These are phyloP conservation scores for Clarias laeviceps DNA, from an alignment of 2,797 vertebrate genomes.

Conservation along the genomic window DNA sequence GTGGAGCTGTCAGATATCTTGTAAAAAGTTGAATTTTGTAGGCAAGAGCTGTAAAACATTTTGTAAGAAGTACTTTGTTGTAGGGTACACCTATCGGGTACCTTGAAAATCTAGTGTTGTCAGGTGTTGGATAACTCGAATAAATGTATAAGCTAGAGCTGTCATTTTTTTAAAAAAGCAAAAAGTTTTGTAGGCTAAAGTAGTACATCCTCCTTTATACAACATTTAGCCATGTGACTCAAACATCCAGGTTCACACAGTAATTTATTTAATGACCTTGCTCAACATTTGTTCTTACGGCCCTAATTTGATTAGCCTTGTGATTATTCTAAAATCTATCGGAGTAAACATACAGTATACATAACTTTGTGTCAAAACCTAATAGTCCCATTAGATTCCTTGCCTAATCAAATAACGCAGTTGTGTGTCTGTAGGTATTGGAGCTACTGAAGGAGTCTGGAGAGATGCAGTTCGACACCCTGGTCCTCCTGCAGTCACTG, in stretches of 20 bases:
- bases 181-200: too few relatives aligned
- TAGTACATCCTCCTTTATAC: too few relatives aligned
- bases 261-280: neutral
- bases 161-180: too few relatives aligned
- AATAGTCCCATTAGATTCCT: neutral
- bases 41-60: too few relatives aligned
- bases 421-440: conserved; percentile 58
- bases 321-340: neutral
- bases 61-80: too few relatives aligned
- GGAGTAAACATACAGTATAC: neutral
- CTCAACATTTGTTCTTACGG: neutral
- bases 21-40: too few relatives aligned
- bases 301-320: neutral
- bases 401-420: neutral
- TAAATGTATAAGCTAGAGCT: too few relatives aligned
- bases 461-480: conserved; percentile 80
- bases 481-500: conserved; percentile 83
- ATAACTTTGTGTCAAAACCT: neutral
- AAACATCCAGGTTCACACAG: neutral
- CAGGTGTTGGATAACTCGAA: too few relatives aligned
- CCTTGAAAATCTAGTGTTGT: too few relatives aligned
- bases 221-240: neutral
- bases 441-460: conserved; percentile 82
- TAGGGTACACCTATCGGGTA: too few relatives aligned
- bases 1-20: too few relatives aligned